Evolutionary conservation across 2,888 invertebrate species (phyloP), one percentile per base, ranked within the genome.

Genomic region (Caenorhabditis plicata): DNA sequence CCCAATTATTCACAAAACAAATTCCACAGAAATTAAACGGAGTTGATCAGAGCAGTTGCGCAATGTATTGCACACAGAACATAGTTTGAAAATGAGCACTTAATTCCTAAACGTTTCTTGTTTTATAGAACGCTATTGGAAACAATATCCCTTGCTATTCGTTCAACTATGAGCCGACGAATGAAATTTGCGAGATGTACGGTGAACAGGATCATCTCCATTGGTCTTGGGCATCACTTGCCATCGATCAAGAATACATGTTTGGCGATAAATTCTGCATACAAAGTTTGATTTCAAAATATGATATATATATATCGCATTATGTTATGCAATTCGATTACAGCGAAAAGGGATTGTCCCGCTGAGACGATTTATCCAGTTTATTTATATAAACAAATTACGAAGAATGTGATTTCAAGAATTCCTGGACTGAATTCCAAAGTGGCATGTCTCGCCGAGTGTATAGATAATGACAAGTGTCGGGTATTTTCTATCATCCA

Each of bases 241-340:
- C 54, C 2, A 54, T 56, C 19, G 60, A 64, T 29, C 56, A 64
- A 27, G 50, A 68, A n/a, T 47, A 56, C 36, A 65, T 56, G 15
- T 69, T 69, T 40, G 69, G 60, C 5, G 69, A 72, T 43, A 72
- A 72, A 23, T 72, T 72, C 46, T 72, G 72, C 32, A 50, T 72
- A 8, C 29, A 58, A 46, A 46, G 69, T 69, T 11, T n/a, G 52
- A 38, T 13, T 17, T n/a, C n/a, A 13, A 25, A 19, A 22, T 11
- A n/a, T 38, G 11, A 25, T 11, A n/a, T n/a, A n/a, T 11, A 36
- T 15, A n/a, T n/a, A 9, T 26, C 27, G 25, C 1, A 19, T 20
- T 23, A 26, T 48, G 8, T 13, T n/a, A 48, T 2, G 15, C 36
- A 15, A 26, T 31, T 32, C 8, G 4, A 36, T 48, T 46, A 25